Conservation (phyloP, 2,113 vertebrate genomes). For the Haliaeetus leucogaster region DNA sequence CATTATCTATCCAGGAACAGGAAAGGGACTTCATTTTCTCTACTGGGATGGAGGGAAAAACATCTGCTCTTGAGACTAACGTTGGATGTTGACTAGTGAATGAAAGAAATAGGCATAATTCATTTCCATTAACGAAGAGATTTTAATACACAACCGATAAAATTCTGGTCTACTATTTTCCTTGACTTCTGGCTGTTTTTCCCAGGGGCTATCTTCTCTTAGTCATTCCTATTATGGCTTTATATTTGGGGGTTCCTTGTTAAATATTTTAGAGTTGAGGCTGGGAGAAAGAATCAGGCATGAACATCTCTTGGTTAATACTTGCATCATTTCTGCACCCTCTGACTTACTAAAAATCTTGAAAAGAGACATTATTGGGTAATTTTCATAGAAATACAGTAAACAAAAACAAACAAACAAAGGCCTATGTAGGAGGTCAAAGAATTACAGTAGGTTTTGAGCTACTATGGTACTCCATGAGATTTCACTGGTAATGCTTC, state of each 20-base stretch:
- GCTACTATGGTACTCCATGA: neutral
- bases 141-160: neutral
- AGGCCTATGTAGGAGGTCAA: neutral
- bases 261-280: neutral
- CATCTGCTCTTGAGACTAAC: neutral
- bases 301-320: neutral
- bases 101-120: neutral
- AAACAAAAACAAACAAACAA: neutral
- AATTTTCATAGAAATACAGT: neutral
- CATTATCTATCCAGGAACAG: neutral
- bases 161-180: neutral
- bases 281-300: neutral
- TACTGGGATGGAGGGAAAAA: neutral
- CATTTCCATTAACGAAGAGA: neutral
- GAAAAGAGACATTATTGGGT: neutral
- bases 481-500: neutral
- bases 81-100: neutral
- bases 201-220: neutral
- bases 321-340: neutral
- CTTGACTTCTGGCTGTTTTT: neutral
- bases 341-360: neutral
- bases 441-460: neutral
- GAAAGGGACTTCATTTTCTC: neutral
- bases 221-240: neutral
- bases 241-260: neutral